These are phyloP conservation scores for Patiria pectinifera DNA, from an alignment of 53 echinoderm and acorn worm species.

Conservation along the genomic window DNA sequence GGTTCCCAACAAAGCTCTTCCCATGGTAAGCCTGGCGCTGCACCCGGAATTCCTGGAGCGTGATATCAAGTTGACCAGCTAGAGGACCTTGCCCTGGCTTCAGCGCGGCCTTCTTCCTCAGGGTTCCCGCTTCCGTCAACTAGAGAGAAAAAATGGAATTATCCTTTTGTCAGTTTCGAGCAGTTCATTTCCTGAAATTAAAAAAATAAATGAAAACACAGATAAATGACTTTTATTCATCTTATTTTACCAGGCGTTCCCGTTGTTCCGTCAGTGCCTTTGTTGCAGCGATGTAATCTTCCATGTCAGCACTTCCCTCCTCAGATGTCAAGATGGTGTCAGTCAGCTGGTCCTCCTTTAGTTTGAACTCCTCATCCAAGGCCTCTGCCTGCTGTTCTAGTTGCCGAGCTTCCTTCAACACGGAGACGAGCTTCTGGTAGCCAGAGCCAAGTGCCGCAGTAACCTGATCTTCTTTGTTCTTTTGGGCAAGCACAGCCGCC, in stretches of 20 bases:
- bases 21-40: constrained; percentile 24
- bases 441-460: neutral
- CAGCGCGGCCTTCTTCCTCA: neutral
- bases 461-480: neutral
- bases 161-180: neutral
- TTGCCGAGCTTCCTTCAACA: constrained; percentile 13
- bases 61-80: constrained; percentile 25
- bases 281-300: constrained; percentile 10
- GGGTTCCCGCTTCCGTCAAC: constrained; percentile 11
- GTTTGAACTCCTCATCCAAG: constrained; percentile 8
- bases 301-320: constrained; percentile 11
- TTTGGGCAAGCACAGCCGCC: neutral
- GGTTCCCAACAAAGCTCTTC: constrained; percentile 15
- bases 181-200: neutral
- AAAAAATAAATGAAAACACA: neutral
- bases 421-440: neutral
- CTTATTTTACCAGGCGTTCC: neutral
- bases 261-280: neutral
- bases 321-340: constrained; percentile 16
- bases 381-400: constrained; percentile 27
- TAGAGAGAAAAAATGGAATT: neutral
- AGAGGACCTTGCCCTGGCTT: constrained; percentile 30
- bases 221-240: neutral
- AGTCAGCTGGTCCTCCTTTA: constrained; percentile 11
- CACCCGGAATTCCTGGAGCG: constrained; percentile 19